Evolutionary conservation across 1,140 invertebrate genomes (phyloP), one percentile per base, ranked within the genome.

Genomic region (Drosophila azteca): DNA sequence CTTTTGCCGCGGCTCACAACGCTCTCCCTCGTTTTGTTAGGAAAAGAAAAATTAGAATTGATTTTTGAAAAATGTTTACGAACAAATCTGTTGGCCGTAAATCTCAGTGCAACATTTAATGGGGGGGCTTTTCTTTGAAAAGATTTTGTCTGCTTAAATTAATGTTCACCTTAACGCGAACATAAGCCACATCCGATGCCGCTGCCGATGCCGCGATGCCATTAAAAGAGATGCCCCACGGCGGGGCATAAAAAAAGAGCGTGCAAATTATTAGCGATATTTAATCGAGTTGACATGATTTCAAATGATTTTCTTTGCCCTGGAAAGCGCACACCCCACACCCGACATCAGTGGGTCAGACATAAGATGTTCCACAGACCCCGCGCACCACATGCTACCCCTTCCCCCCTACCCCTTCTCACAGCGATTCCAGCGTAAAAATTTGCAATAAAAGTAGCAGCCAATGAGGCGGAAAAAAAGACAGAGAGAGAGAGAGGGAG

Each of bases 221-320:
- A 67, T 65, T 44, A 35, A 66, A 66, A 9, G 44, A 62, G 1
- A 39, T 46, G 45, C 35, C 8, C 8, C 29, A 6, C 15, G 60
- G 15, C 46, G 17, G 17, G 17, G 52, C 64, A 53, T 58, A 48
- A 43, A 57, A 55, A 41, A 43, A 66, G 35, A 54, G 44, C 66
- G n/a, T 31, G n/a, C 59, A 69, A 57, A 58, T 57, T 43, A 69
- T 69, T 43, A 67, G 64, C 64, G 13, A 69, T 69, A 69, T 69
- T 39, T 69, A 69, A 69, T 69, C 66, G 66, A 68, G 31, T 48
- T 69, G 64, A 69, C 51, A 69, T 45, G 43, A 50, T 43, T 29
- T 26, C 7, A n/a, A 24, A 51, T 50, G 49, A 65, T 65, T 31
- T 15, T 44, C 9, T 13, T 13, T 13, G 5, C 35, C 0, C 35